Conservation (phyloP, 2,113 vertebrate genomes). For the Thalassarche chlororhynchos region DNA sequence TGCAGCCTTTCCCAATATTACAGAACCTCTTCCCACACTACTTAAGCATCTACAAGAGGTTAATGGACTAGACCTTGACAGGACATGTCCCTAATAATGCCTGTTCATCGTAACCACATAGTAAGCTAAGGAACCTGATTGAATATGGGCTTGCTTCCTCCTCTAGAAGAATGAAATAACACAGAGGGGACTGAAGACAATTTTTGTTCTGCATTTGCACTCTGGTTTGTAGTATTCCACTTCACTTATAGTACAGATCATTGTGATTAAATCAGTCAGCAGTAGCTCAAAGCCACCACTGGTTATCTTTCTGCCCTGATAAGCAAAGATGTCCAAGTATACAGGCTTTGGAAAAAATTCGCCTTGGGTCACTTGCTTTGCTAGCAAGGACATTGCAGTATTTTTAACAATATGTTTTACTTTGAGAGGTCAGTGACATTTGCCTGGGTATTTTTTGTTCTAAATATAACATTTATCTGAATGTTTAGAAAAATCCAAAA, state of each 20-base stretch:
- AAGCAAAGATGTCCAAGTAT: conserved; percentile 57
- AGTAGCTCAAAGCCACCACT: conserved; percentile 73
- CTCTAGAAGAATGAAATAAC: background rate
- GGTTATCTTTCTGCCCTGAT: conserved; percentile 73
- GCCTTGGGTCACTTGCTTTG: conserved; percentile 59
- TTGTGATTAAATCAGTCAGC: conserved; percentile 68
- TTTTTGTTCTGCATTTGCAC: background rate
- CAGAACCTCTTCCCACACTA: background rate
- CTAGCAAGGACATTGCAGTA: conserved; percentile 47
- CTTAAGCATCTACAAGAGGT: background rate
- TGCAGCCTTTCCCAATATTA: background rate
- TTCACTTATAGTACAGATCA: conserved; percentile 47
- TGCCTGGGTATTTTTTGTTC: conserved; percentile 27
- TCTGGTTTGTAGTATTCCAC: conserved; percentile 48
- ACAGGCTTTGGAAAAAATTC: conserved; percentile 12
- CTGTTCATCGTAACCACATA: rapidly evolving
- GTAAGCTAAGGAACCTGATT: background rate
- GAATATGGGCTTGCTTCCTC: background rate
- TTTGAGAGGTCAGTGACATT: conserved; percentile 56
- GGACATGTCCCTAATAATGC: background rate
- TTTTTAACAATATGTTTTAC: conserved; percentile 74
- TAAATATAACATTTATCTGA: conserved; percentile 28
- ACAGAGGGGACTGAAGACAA: background rate
- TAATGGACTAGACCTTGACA: background rate
- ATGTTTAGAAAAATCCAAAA: background rate